Base-by-base conservation (phyloP, 2,888 invertebrate species). In the Temnothorax ravouxi region DNA sequence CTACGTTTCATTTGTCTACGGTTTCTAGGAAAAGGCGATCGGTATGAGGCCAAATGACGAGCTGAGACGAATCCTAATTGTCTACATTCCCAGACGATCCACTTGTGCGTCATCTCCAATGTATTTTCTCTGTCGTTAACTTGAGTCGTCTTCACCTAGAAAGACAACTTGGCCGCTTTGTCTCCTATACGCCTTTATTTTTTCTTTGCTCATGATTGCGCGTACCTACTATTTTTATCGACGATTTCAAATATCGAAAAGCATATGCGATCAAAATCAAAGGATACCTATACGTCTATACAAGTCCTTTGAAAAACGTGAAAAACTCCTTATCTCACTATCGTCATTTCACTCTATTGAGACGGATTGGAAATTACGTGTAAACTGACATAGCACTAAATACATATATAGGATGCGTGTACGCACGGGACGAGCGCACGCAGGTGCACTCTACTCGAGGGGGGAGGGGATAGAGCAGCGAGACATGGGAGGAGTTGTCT, bases 401-500 rank as follows among this genome's bases (percentile, higher is more conserved):
- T 21, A 29, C 38, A 18, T 21, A 29, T 21, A 18, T 1, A n/a
- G 21, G 71, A 25, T 47, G 21, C n/a, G n/a, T 56, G 9, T 18
- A 62, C 44, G 34, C 15, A 21, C 6, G 15, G 2, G 56, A 74
- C 29, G 34, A 59, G 34, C 44, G 29, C 18, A 62, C 52, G 41
- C 54, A 80, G 59, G 52, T 75, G 81, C 47, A 69, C 38, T 44
- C 69, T 8, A 11, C 25, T 62, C 21, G 18, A 74, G 72, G 21
- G 59, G 61, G 86, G 4, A 64, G 64, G 86, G 85, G 84, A 83
- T 86, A 86, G 83, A 84, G 72, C 83, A 74, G 86, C 86, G 84
- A 69, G 77, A 89, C 81, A 91, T 90, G 91, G 91, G 91, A 91
- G 91, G 91, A 91, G 91, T 90, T 91, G 88, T 83, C 86, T 61